Evolutionary conservation across 2,888 invertebrate species (phyloP), one percentile per base, ranked within the genome.

Genomic region (Agrochola litura): DNA sequence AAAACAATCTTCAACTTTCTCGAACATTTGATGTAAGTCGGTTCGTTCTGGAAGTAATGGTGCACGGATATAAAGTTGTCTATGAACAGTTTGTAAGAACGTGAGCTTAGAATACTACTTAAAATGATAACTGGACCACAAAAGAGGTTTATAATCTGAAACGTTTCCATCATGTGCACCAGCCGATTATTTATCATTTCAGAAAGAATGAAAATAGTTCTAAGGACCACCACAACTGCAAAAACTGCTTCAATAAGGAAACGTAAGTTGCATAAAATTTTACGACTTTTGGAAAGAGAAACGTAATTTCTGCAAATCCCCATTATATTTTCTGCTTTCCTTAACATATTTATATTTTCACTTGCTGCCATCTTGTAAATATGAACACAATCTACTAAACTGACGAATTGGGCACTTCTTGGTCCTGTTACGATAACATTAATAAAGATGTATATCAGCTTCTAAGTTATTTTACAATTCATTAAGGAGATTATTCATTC

Each of bases 281-380:
- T 79, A 30, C n/a, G n/a, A 1, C 0, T 14, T 70, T 49, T 70
- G 0, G 70, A 70, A 30, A 70, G 6, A n/a, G 8, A 61, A 22
- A 6, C 52, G 49, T 73, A 80, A 67, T 79, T 80, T 81, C 73
- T 80, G 49, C 2, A 56, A 22, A 80, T 80, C 6, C 73, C 81
- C 1, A 73, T 1, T 10, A 61, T 2, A 12, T 30, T 73, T 54
- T 79, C 79, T 6, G 30, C 19, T 80, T 61, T 80, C 12, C 41
- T 61, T 61, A 80, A 30, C 8, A 61, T 56, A 9, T 73, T 79
- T n/a, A 79, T 25, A 16, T 14, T 14, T 49, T 41, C n/a, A 41
- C 16, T 22, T 37, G 52, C 14, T 12, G 43, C 30, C 81, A 80
- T 80, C 54, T 25, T 52, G 54, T 8, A 43, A 52, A 43, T 16